Base-by-base conservation (phyloP, 2,888 invertebrate species). In the Ormyrus labotus region DNA sequence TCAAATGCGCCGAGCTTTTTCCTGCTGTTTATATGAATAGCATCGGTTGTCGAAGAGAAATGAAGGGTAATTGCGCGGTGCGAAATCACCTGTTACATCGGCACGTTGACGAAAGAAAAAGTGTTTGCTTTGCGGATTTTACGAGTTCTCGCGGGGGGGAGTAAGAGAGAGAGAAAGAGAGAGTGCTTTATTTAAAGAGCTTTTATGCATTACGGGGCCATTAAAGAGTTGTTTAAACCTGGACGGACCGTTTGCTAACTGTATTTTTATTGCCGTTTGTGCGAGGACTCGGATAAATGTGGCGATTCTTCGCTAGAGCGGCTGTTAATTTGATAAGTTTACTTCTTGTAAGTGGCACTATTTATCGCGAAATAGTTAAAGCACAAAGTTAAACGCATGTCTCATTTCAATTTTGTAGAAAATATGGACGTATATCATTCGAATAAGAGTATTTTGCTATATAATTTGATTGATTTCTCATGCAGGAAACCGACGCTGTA, bases 41-140 rank as follows among this genome's bases (percentile, higher is more conserved):
- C 61, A 68, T 75, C 61, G 75, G 68, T 68, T 57, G 47, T n/a
- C 10, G 11, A 45, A 53, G 63, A 47, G 13, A 55, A 47, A 57
- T 7, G 13, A 50, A 47, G 57, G 7, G 45, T 60, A 78, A 65
- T 67, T 73, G 68, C 61, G 51, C 9, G 61, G 55, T 45, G 50
- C 63, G 68, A 67, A 78, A 78, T 78, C 72, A 78, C 72, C 78
- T 78, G 72, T 72, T 78, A 78, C 78, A 67, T 72, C 57, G 34
- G 34, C 34, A 34, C 34, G 72, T 55, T 19, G 60, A 55, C 48
- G 68, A 67, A 19, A 65, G 50, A 13, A 9, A 60, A 45, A 34
- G 61, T 34, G 70, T 70, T 77, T 69, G n/a, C 70, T 77, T 75
- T 70, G 48, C 60, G 60, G 57, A 72, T 78, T 78, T 78, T 72